Evolutionary conservation across 2,797 vertebrate species (phyloP).

Genomic region (Liparis tanakae): DNA sequence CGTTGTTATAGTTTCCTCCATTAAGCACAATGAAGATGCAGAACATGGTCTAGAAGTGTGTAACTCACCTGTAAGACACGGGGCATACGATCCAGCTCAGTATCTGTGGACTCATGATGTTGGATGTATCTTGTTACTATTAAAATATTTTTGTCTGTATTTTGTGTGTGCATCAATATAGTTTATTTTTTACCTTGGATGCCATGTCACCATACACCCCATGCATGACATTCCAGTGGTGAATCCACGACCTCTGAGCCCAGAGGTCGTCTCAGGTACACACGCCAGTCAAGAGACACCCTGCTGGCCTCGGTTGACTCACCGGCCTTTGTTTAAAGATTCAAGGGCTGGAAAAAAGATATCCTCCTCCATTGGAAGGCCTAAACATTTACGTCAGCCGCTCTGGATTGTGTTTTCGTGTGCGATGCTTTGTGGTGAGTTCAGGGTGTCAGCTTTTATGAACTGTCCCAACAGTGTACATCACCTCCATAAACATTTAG

Average conservation of each 20-base stretch:
- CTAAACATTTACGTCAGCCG: constrained; percentile 68
- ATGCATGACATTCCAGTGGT: neutral
- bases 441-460: constrained; percentile 69
- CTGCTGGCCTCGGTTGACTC: constrained; percentile 52
- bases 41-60: constrained; percentile 60
- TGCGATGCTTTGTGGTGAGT: constrained; percentile 54
- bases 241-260: constrained; percentile 22
- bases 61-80: constrained; percentile 70
- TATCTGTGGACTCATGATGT: constrained; percentile 70
- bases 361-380: constrained; percentile 62
- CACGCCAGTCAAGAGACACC: constrained; percentile 69
- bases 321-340: constrained; percentile 72
- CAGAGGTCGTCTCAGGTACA: constrained; percentile 68
- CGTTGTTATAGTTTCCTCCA: constrained; percentile 54
- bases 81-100: constrained; percentile 56
- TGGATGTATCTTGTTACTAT: constrained; percentile 78
- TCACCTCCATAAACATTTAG: constrained; percentile 69
- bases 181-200: constrained; percentile 8
- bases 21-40: constrained; percentile 61
- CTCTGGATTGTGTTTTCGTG: constrained; percentile 60
- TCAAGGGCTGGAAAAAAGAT: constrained; percentile 76
- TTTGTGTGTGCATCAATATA: constrained; percentile 64
- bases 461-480: constrained; percentile 57
- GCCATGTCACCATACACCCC: neutral
- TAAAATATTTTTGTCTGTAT: constrained; percentile 79